Evolutionary conservation across 2,888 invertebrate species (phyloP), one percentile per base, ranked within the genome.

Genomic region (Creontiades dilutus): DNA sequence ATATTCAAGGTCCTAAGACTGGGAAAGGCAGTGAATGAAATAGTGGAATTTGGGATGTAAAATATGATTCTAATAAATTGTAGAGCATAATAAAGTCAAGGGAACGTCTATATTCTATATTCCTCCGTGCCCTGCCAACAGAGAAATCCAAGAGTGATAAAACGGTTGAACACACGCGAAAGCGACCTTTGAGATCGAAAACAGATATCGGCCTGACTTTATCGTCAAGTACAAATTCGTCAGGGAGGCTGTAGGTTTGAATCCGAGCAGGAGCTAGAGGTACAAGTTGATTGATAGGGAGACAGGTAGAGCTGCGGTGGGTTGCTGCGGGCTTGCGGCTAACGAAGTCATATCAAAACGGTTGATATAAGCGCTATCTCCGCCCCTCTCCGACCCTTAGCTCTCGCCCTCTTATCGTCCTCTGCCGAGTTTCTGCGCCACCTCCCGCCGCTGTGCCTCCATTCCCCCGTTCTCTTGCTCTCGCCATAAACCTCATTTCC

Each of bases 321-420:
- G 68, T 68, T 68, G 23, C 68, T 82, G 82, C 82, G 82, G 82
- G 82, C 37, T 52, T 82, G 82, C 82, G 52, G 82, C 19, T 82
- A 82, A 82, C 82, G 82, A 82, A 82, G 82, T 82, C 82, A 82
- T 82, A 82, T 82, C 82, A 82, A 82, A 82, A 82, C 82, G 82
- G 47, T 82, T 82, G 82, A 82, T 82, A 82, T 82, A 82, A 52
- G 82, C 82, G 82, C 86, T 68, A 57, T 86, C 86, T 61, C 86
- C 84, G 52, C 84, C 19, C 55, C 84, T 13, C 84, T 37, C 52
- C 84, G 23, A 84, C 84, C 37, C 86, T 86, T 68, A 86, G 28
- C 86, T 16, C 27, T 28, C 48, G 27, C 52, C 46, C 80, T 61
- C 86, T 86, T 68, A 86, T 68, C 86, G 61, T 46, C 57, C 48